These are phyloP conservation scores for Heliothis subflexa DNA, from an alignment of 1,140 invertebrate species.

Conservation along the genomic window DNA sequence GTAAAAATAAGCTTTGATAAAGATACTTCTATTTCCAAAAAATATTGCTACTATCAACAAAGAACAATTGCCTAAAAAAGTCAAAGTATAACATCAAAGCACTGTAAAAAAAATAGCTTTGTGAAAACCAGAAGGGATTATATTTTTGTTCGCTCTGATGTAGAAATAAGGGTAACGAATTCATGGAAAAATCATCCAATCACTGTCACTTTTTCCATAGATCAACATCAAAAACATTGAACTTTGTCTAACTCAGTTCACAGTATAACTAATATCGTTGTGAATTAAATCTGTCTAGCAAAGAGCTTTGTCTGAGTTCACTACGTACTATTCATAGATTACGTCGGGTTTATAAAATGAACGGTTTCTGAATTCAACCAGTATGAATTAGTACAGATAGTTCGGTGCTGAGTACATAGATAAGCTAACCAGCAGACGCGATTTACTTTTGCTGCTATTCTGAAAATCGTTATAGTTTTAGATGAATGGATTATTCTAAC, in stretches of 20 bases:
- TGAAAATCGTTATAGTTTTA: slow-evolving; percentile 6
- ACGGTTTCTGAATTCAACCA: slow-evolving; percentile 29
- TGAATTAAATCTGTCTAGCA: slow-evolving; percentile 41
- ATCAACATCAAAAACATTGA: not conserved
- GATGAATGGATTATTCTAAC: not conserved
- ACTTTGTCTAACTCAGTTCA: not conserved
- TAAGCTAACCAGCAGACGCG: slow-evolving; percentile 10
- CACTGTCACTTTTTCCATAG: not conserved
- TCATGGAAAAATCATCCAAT: not conserved
- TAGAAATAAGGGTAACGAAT: not conserved
- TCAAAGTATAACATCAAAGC: slow-evolving; percentile 25
- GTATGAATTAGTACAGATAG: slow-evolving; percentile 24
- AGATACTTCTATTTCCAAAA: too few relatives aligned
- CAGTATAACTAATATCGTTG: not conserved
- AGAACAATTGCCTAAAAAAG: not conserved
- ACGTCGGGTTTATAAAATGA: slow-evolving; percentile 45
- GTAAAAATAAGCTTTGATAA: too few relatives aligned
- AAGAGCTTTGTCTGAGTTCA: slow-evolving; percentile 24
- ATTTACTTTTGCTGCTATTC: slow-evolving; percentile 12
- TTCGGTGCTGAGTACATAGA: slow-evolving; percentile 29
- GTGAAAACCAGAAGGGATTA: slow-evolving; percentile 3
- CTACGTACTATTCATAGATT: slow-evolving; percentile 33
- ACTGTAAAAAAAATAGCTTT: slow-evolving; percentile 20
- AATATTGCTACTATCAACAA: not conserved
- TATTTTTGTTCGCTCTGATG: not conserved